These are phyloP conservation scores for Paramuricea clavata DNA, from an alignment of 92 coral and sea anemone genomes.

Conservation along the genomic window DNA sequence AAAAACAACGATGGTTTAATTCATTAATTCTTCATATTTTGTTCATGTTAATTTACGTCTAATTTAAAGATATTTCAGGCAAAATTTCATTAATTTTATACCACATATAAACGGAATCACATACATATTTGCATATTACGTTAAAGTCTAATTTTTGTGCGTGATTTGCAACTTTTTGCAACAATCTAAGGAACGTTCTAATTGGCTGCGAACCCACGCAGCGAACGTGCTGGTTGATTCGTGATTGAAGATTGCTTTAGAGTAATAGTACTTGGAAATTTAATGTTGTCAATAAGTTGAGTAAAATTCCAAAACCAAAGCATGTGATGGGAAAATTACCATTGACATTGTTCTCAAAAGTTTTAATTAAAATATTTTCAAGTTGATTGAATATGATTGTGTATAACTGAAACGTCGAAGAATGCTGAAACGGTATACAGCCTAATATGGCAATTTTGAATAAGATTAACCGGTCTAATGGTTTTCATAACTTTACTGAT, in stretches of 20 bases:
- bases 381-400: not conserved
- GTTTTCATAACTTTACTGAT: not conserved
- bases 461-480: constrained; percentile 7
- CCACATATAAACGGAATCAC: too few species aligned
- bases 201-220: not conserved
- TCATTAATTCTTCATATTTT: too few species aligned
- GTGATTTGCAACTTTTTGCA: not conserved
- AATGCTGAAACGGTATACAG: not conserved
- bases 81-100: too few species aligned
- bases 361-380: not conserved
- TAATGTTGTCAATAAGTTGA: too few species aligned
- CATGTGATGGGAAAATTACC: not conserved
- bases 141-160: too few species aligned
- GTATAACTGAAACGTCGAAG: not conserved
- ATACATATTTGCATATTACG: too few species aligned
- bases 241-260: too few species aligned
- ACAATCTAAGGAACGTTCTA: constrained; percentile 4
- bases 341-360: not conserved
- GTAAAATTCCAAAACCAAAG: not conserved
- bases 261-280: not conserved
- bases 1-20: too few species aligned
- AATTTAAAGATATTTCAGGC: too few species aligned
- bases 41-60: too few species aligned
- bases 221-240: not conserved
- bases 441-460: constrained; percentile 7